A percentile compares a stretch with the other conserved stretches of the same genome.
Conservation (phyloP, 2,888 invertebrate species). For the Drosophila meridionalis region DNA sequence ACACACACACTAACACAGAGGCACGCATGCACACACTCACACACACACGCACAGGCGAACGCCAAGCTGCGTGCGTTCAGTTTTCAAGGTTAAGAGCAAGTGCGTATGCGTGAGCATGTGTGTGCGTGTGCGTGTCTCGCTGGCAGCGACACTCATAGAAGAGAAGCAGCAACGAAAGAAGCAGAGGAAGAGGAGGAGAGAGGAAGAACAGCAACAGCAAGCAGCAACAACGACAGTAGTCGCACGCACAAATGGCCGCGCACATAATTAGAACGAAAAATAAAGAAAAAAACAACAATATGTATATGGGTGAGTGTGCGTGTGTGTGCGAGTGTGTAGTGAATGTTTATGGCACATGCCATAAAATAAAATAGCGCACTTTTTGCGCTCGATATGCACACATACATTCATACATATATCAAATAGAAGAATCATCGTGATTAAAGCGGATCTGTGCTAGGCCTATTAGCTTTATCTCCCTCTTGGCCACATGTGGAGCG, state of each 20-base stretch:
- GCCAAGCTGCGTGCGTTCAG: slow-evolving; percentile 46
- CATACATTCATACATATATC: slow-evolving; percentile 2
- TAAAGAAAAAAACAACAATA: slow-evolving; percentile 6
- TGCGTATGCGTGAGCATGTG: slow-evolving; percentile 55
- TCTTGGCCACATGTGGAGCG: slow-evolving; percentile 29
- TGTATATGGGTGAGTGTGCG: not conserved
- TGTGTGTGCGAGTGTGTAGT: slow-evolving; percentile 13
- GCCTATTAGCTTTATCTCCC: slow-evolving; percentile 14
- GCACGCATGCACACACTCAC: slow-evolving; percentile 7
- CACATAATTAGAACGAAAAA: slow-evolving; percentile 49
- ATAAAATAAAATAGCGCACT: slow-evolving; percentile 63
- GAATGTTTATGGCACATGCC: slow-evolving; percentile 60
- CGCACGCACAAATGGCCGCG: slow-evolving; percentile 38
- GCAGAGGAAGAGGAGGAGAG: not conserved
- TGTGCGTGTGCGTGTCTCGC: slow-evolving; percentile 28
- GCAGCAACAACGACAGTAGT: slow-evolving; percentile 29
- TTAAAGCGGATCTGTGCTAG: slow-evolving; percentile 39
- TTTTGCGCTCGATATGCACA: slow-evolving; percentile 22
- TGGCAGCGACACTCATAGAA: slow-evolving; percentile 48
- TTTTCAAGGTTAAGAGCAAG: slow-evolving; percentile 79
- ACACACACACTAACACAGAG: slow-evolving; percentile 3
- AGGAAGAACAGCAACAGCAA: slow-evolving; percentile 13
- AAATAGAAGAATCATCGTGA: slow-evolving; percentile 65
- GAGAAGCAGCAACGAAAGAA: slow-evolving; percentile 16
- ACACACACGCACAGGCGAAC: slow-evolving; percentile 20